Evolutionary conservation across 2,113 vertebrate species (phyloP), one percentile per base, ranked within the genome.

Genomic region (Gambusia affinis): DNA sequence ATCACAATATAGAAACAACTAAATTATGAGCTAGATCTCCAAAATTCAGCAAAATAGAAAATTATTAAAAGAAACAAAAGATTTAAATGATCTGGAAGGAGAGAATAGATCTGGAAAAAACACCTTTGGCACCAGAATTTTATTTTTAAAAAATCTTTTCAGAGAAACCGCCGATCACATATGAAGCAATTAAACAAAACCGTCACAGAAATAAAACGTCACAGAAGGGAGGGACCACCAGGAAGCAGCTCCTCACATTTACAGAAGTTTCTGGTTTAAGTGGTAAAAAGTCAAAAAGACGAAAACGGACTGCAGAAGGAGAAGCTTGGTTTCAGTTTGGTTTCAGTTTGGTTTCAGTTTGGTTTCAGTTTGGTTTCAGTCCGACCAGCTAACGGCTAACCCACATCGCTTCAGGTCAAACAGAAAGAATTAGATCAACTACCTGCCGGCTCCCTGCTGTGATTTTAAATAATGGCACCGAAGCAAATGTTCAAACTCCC

Each of bases 381-480:
- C 67, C 17, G 1, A 37, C 47, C 47, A 54, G 10, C 67, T 69
- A 63, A 33, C 6, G 24, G 3, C 2, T 27, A 31, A 4, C 14
- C 22, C 22, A 31, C 61, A n/a, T 71, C 19, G 30, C 62, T 72
- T 14, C 3, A n/a, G 57, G 17, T 39, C 33, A 64, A 31, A 35
- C 60, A 30, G 60, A 47, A 64, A 47, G 31, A 63, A n/a, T 8
- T 11, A 33, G 4, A 31, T 17, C 29, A n/a, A 64, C 64, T 72
- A 64, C 39, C 12, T 24, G 60, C 27, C 24, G 22, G 37, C 12
- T 24, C 37, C 37, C 22, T 33, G 17, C 39, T 51, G 70, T 29
- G 11, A 44, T 28, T 28, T 70, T 67, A 67, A 37, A 60, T 72
- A 62, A 42, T 66, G 33, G 29, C 24, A 72, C 33, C 24, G 28